A percentile compares a stretch with the other conserved stretches of the same genome.
These are phyloP conservation scores for Onchidella celtica DNA, from an alignment of 2,888 invertebrate genomes.

Conservation along the genomic window DNA sequence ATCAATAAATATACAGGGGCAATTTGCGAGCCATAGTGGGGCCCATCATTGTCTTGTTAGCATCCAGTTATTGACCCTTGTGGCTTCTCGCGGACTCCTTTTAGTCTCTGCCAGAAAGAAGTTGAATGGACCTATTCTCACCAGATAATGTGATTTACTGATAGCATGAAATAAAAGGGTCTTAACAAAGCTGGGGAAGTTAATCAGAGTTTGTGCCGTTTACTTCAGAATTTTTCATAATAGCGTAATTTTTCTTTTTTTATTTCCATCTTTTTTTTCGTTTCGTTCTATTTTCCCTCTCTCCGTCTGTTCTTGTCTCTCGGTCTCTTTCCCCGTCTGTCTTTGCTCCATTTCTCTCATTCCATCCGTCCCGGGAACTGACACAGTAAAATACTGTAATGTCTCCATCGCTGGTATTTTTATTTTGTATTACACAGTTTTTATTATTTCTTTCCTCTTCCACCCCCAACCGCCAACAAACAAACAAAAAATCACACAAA, in stretches of 20 bases:
- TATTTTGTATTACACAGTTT: no score
- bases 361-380: no score
- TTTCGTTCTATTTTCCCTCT: neutral
- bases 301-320: constrained; percentile 19
- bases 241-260: neutral
- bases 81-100: neutral
- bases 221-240: neutral
- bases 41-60: constrained; percentile 18
- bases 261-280: neutral
- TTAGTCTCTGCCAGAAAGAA: neutral
- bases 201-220: neutral
- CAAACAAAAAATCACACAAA: no score
- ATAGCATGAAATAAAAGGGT: neutral
- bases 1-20: no score
- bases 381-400: no score
- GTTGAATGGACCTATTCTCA: constrained; percentile 14
- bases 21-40: neutral
- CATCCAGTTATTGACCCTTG: neutral
- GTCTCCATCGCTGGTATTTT: no score
- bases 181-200: neutral
- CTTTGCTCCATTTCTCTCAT: neutral
- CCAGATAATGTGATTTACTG: neutral
- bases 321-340: neutral
- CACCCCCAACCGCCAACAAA: no score
- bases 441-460: no score